A percentile compares a stretch with the other conserved stretches of the same genome.
Conservation (phyloP, 2,888 invertebrate genomes). For the Cynaeus angustus region DNA sequence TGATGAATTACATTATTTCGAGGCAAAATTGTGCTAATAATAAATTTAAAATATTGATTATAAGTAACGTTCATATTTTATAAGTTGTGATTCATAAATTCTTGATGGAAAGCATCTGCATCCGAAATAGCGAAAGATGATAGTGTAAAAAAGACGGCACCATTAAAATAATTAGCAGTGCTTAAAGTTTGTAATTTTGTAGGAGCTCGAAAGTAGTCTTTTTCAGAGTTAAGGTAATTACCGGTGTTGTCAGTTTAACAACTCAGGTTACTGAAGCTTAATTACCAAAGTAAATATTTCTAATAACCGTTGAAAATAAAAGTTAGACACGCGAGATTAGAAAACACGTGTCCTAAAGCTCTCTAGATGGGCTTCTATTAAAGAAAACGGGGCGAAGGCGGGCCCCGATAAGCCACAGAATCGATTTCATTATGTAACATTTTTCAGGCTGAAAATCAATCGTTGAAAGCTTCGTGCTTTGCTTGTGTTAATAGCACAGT, state of each 20-base stretch:
- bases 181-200: background rate
- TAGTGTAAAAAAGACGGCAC: background rate
- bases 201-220: background rate
- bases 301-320: conserved; percentile 2
- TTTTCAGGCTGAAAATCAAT: conserved; percentile 21
- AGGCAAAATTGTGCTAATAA: background rate
- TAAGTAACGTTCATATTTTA: background rate
- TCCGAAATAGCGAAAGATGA: background rate
- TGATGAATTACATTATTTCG: conserved; percentile 8
- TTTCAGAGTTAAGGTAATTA: background rate
- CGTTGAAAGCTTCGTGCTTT: conserved; percentile 6
- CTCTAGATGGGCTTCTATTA: conserved; percentile 25
- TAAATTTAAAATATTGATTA: background rate
- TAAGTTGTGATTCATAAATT: background rate
- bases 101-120: background rate
- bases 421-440: conserved; percentile 32
- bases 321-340: conserved; percentile 15
- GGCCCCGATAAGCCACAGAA: conserved; percentile 22
- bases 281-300: background rate
- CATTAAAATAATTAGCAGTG: background rate
- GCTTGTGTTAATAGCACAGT: conserved; percentile 1
- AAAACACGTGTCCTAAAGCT: conserved; percentile 28
- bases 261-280: background rate
- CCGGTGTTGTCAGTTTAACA: conserved; percentile 8
- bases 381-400: conserved; percentile 34